Base-by-base conservation (phyloP, 2,113 vertebrate species). In the Elephas maximus region DNA sequence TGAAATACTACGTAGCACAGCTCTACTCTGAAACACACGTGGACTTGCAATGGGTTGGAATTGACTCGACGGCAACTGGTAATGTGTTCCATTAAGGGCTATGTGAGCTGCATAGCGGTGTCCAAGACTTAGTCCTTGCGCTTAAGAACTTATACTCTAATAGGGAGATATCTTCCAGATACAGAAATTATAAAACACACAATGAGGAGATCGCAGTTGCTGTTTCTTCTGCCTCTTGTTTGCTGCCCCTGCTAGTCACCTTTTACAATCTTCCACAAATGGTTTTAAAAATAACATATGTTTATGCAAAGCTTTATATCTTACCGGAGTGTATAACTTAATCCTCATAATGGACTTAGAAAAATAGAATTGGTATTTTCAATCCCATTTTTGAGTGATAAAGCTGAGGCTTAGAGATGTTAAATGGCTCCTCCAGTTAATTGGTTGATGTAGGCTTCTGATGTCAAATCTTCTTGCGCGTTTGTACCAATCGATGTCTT, bases 301-400 rank as follows among this genome's bases (percentile, higher is more conserved):
- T 85, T 82, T n/a, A n/a, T 71, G 44, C 45, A 37, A 84, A 73
- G 18, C 33, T 90, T 91, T 84, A 30, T 90, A 14, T 82, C 94
- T 91, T 48, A 48, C 84, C 37, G 89, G 76, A 86, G 88, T 48
- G 51, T 60, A 11, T 71, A 76, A 86, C n/a, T 93, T 73, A 65
- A 71, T 82, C 77, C 73, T 88, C 30, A 37, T 67, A 88, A 71
- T 1, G 48, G 37, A 93, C 26, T 30, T 76, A 83, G 79, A 84
- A 78, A 78, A 87, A 45, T 60, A 23, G 53, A 93, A 69, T 2
- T 77, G n/a, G 15, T 53, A 69, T 89, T 85, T 93, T 92, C 20
- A 79, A 85, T 3, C 14, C 23, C 8, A n/a, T 76, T 96, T 88
- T 86, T 60, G 96, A 83, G 26, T 41, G 65, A 63, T 77, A 20